Evolutionary conservation across 2,888 invertebrate genomes (phyloP).

Genomic region (Anoncus sp.): DNA sequence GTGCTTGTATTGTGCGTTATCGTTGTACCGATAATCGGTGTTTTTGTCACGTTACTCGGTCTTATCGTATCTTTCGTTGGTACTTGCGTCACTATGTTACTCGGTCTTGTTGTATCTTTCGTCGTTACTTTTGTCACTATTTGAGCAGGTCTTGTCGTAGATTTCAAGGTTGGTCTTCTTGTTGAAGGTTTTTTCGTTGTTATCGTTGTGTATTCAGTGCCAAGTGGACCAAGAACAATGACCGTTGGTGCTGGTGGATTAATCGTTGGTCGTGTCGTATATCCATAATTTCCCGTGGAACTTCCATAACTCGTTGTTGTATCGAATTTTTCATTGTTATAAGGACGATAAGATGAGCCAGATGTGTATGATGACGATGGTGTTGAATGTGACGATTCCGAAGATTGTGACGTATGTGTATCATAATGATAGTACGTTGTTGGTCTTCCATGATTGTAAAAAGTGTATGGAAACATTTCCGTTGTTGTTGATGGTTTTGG

Average conservation of each 20-base stretch:
- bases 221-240: constrained; percentile 85
- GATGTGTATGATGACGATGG: constrained; percentile 32
- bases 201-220: constrained; percentile 77
- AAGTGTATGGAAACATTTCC: constrained; percentile 76
- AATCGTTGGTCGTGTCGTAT: constrained; percentile 78
- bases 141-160: too few relatives aligned
- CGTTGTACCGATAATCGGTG: constrained; percentile 77
- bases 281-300: constrained; percentile 67
- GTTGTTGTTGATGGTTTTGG: constrained; percentile 69
- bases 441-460: constrained; percentile 75
- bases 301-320: constrained; percentile 72
- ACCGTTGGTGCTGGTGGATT: constrained; percentile 85
- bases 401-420: constrained; percentile 69
- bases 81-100: too few relatives aligned
- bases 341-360: constrained; percentile 59
- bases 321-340: constrained; percentile 66
- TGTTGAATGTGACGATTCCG: constrained; percentile 49
- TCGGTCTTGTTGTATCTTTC: too few relatives aligned
- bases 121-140: too few relatives aligned
- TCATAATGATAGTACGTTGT: constrained; percentile 79
- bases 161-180: too few relatives aligned
- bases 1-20: constrained; percentile 82
- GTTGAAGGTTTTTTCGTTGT: constrained; percentile 78
- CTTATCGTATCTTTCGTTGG: constrained; percentile 58
- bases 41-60: constrained; percentile 72